Percentiles rank a stretch among this genome's conserved stretches.
phyloP scores from a whole-genome alignment of 2,888 invertebrate genomes.

The Altica lythri region DNA sequence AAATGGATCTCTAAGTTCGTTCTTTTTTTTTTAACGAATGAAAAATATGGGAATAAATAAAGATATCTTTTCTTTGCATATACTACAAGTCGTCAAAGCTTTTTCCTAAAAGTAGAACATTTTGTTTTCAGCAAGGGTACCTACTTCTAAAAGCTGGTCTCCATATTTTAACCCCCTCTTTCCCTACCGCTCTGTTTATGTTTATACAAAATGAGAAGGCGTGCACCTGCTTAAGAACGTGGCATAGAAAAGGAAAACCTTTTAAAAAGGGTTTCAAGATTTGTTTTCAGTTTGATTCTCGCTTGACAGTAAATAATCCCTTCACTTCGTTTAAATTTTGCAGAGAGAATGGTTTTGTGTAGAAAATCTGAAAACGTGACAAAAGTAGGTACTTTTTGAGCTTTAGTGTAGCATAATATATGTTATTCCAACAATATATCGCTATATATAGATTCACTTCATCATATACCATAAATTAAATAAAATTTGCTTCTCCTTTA shows the following conservation, averaged over 20 bases:
- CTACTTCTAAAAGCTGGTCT: slow-evolving; percentile 22
- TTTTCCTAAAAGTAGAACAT: slow-evolving; percentile 22
- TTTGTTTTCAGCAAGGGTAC: slow-evolving; percentile 22
- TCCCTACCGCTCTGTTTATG: slow-evolving; percentile 10
- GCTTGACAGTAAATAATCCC: slow-evolving; percentile 19
- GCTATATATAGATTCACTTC: too few species aligned
- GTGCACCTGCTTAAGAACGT: slow-evolving; percentile 20
- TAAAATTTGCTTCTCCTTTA: too few species aligned
- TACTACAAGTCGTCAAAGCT: slow-evolving; percentile 16
- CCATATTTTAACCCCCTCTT: slow-evolving; percentile 21
- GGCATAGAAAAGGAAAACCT: slow-evolving; percentile 1
- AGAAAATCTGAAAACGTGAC: too few species aligned
- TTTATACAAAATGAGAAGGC: slow-evolving; percentile 27
- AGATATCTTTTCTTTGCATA: slow-evolving; percentile 14
- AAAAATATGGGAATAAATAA: slow-evolving; percentile 19
- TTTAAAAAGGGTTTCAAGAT: slow-evolving; percentile 13
- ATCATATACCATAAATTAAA: too few species aligned
- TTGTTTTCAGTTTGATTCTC: slow-evolving; percentile 6
- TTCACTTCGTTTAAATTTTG: background rate
- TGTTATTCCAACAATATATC: too few species aligned
- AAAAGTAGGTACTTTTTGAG: too few species aligned
- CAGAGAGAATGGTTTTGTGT: background rate
- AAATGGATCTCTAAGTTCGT: too few species aligned
- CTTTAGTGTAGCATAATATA: too few species aligned
- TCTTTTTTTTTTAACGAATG: background rate